A percentile compares a stretch with the other conserved stretches of the same genome.
Conservation (phyloP, 2,113 vertebrate species). For the Erythrolamprus reginae region DNA sequence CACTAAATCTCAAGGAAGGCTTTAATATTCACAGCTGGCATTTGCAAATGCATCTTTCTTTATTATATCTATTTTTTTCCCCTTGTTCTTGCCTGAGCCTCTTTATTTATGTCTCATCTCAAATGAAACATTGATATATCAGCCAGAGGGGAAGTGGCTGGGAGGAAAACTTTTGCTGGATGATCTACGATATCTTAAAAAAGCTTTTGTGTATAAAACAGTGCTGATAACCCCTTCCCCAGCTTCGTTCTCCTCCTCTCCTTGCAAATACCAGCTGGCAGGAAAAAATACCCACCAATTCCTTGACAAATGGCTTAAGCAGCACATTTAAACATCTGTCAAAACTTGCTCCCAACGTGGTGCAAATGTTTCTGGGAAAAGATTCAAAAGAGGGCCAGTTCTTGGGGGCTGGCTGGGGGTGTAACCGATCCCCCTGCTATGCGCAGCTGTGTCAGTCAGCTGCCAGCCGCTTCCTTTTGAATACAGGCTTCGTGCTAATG, state of each 20-base stretch:
- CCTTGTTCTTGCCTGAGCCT: constrained; percentile 46
- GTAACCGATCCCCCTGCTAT: background rate
- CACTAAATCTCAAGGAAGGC: constrained; percentile 16
- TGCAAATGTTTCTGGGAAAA: background rate
- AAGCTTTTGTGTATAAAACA: background rate
- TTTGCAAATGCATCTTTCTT: constrained; percentile 42
- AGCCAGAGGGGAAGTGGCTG: background rate
- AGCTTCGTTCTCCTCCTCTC: background rate
- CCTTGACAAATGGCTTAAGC: background rate
- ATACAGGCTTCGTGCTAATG: background rate
- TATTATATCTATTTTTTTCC: constrained; percentile 26
- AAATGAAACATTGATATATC: constrained; percentile 17
- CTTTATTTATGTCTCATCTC: constrained; percentile 40
- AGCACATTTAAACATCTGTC: background rate
- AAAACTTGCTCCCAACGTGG: background rate
- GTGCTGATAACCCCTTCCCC: background rate
- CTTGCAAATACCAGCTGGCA: background rate
- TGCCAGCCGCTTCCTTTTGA: background rate
- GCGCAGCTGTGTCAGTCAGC: background rate
- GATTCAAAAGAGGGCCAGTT: background rate
- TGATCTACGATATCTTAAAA: background rate
- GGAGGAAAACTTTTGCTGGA: background rate
- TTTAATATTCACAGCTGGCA: constrained; percentile 54
- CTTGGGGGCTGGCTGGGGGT: background rate
- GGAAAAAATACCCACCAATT: background rate